Base-by-base conservation (phyloP, 2,797 vertebrate genomes). In the Oceanodroma leucorhoa region DNA sequence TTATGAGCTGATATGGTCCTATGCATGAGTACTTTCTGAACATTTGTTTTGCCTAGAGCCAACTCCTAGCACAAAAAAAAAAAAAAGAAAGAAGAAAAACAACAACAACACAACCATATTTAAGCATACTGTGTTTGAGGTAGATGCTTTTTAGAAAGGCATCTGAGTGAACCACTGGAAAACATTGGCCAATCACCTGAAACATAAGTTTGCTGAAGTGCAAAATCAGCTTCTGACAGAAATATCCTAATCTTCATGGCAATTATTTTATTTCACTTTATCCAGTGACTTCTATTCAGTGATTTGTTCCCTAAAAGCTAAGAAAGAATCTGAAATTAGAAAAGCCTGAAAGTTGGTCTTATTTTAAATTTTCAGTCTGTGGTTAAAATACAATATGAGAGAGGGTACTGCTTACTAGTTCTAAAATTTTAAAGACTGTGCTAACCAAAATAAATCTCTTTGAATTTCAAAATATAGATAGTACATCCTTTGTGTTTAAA, bases 31-130 rank as follows among this genome's bases (percentile, higher is more conserved):
- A 75, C 43, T 88, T 72, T 66, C 43, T 69, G 54, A 78, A 81
- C 16, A 62, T 83, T 93, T 81, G 40, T 65, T 92, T 92, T 77
- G 29, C 81, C 64, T 62, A 79, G 4, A 91, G 54, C 36, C 32
- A 85, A 75, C 55, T 69, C 18, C 20, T 30, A 67, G 22, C 11
- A 53, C 11, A 27, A 19, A 51, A 46, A 5, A 23, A 70, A 30
- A 46, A 43, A 15, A 29, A 27, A 18, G 2, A 24, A 66, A 17
- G 0, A 8, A 57, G 1, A 15, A 30, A 23, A 17, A 17, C 3
- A 43, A 18, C 14, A 80, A 70, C 5, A 23, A 26, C 6, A 55
- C 45, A n/a, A 6, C 5, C 8, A 7, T 51, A 34, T 50, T 54
- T 71, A 87, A 76, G 22, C 8, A 43, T 54, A 14, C 10, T 58